Evolutionary conservation across 2,113 vertebrate species (phyloP).

Genomic region (Myxocyprinus asiaticus): DNA sequence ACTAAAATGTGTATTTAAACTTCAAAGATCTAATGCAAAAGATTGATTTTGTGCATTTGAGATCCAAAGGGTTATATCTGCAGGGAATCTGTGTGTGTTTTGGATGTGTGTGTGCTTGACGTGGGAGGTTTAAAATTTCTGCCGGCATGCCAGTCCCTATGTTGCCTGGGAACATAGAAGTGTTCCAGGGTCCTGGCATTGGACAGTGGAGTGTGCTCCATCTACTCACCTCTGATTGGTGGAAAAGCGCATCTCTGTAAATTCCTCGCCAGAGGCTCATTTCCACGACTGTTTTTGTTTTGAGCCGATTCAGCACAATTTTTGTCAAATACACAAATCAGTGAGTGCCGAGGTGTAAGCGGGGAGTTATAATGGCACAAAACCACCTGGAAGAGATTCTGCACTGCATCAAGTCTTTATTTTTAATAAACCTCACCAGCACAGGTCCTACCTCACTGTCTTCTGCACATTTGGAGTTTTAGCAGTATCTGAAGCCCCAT

Average conservation of each 20-base stretch:
- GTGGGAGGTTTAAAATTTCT: neutral
- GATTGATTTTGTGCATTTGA: no score
- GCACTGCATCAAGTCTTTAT: neutral
- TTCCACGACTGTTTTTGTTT: slow-evolving; percentile 50
- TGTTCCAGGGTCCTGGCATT: slow-evolving; percentile 40
- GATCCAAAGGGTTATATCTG: no score
- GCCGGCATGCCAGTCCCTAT: slow-evolving; percentile 29
- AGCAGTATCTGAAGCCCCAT: slow-evolving; percentile 11
- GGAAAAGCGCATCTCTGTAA: slow-evolving; percentile 12
- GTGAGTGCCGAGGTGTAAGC: neutral
- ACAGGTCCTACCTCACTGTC: neutral
- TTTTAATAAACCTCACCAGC: neutral
- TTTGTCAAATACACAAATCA: slow-evolving; percentile 59
- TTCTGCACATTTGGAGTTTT: neutral
- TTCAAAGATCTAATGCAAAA: neutral
- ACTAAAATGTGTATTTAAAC: neutral
- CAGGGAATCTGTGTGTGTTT: no score
- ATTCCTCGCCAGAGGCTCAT: slow-evolving; percentile 35
- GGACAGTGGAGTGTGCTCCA: neutral
- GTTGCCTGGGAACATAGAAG: slow-evolving; percentile 13
- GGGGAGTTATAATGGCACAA: slow-evolving; percentile 8
- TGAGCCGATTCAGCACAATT: slow-evolving; percentile 58
- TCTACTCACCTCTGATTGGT: slow-evolving; percentile 18
- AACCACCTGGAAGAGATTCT: neutral
- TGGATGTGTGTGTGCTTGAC: no score